Conservation (phyloP, 2,888 invertebrate species). For the Drosophila putrida region DNA sequence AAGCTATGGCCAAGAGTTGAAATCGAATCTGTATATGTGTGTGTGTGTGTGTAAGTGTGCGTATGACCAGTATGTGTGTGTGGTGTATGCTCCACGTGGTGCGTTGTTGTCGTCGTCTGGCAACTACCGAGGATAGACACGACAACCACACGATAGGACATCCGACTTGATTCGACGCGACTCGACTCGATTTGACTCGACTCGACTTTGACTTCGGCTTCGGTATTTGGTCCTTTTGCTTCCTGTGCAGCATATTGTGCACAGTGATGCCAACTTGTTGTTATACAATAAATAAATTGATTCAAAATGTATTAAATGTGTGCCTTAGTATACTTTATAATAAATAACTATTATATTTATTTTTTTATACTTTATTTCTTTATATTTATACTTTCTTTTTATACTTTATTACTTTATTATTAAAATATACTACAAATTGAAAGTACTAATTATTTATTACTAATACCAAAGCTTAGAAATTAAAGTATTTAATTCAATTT, state of each 20-base stretch:
- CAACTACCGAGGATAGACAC: conserved; percentile 57
- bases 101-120: conserved; percentile 62
- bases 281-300: too few relatives aligned
- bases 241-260: conserved; percentile 17
- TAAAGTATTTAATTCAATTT: too few relatives aligned
- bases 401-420: too few relatives aligned
- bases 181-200: background rate
- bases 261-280: too few relatives aligned
- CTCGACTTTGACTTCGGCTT: conserved; percentile 10
- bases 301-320: too few relatives aligned
- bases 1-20: conserved; percentile 37
- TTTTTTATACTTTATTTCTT: too few relatives aligned
- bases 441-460: too few relatives aligned
- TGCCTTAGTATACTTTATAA: too few relatives aligned
- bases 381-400: too few relatives aligned
- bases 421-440: too few relatives aligned
- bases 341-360: too few relatives aligned
- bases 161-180: background rate
- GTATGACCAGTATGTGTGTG: conserved; percentile 23
- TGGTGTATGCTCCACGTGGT: conserved; percentile 61
- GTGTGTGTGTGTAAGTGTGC: conserved; percentile 17
- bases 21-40: background rate
- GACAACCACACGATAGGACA: conserved; percentile 1
- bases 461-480: too few relatives aligned
- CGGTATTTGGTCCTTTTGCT: conserved; percentile 37